Percentiles rank a stretch among this genome's conserved stretches.
Evolutionary conservation across 2,113 vertebrate species (phyloP).

Genomic region (Rhinoptilus africanus): DNA sequence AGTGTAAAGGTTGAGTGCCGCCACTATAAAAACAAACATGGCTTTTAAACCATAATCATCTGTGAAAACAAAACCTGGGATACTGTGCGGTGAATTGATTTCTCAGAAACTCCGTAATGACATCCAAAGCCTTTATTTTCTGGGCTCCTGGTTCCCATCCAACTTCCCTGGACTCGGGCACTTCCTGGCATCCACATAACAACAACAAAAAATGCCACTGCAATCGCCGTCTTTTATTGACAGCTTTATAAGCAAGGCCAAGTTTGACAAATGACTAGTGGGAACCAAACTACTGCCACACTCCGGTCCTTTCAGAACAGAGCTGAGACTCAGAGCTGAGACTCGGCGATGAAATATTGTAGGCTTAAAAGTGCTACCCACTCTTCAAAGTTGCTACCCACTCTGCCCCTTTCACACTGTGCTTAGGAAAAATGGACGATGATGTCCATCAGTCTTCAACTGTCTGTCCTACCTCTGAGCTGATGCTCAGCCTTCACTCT

Average conservation of each 20-base stretch:
- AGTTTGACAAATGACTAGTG: not conserved
- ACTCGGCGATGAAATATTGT: not conserved
- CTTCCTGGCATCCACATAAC: not conserved
- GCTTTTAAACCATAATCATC: not conserved
- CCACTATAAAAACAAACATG: not conserved
- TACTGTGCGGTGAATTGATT: not conserved
- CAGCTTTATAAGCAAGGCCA: not conserved
- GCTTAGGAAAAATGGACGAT: not conserved
- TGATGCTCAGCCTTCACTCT: not conserved
- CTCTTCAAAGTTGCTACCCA: no score
- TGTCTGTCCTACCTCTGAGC: not conserved
- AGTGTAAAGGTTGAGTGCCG: not conserved
- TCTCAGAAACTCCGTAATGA: not conserved
- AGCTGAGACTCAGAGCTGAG: not conserved
- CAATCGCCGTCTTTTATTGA: not conserved
- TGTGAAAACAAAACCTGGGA: not conserved
- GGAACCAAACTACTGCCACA: not conserved
- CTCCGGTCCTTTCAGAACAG: not conserved
- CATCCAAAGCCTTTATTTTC: not conserved
- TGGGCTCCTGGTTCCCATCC: not conserved
- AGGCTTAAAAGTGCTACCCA: not conserved
- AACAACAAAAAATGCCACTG: not conserved
- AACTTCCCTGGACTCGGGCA: not conserved
- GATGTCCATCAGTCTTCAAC: not conserved
- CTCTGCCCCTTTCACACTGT: not conserved